Conservation (phyloP, 1,140 invertebrate genomes). For the Ridgeia piscesae region DNA sequence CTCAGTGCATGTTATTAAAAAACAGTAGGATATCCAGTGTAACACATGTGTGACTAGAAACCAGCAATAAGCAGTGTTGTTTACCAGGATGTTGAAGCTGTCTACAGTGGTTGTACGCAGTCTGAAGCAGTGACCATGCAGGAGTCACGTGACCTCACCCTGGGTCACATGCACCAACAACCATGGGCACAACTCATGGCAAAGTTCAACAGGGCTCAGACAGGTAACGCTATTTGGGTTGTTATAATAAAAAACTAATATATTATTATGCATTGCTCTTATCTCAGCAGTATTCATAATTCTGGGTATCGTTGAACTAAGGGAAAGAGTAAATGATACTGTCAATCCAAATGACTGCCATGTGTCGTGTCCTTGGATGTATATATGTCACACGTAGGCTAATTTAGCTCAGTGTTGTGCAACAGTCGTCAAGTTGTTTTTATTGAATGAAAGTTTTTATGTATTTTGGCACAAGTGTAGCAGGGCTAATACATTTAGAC, state of each 20-base stretch:
- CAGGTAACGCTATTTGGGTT: neutral
- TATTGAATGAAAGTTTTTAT: neutral
- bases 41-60: neutral
- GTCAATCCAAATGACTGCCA: no score
- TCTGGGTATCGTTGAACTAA: neutral
- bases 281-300: neutral
- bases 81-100: neutral
- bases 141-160: neutral
- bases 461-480: no score
- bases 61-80: no score
- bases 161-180: neutral
- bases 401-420: neutral
- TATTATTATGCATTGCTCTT: neutral
- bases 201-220: neutral
- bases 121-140: neutral
- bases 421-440: neutral
- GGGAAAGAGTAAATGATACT: no score
- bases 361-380: no score
- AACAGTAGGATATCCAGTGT: neutral
- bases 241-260: neutral
- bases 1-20: no score
- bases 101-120: neutral
- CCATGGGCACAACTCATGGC: neutral
- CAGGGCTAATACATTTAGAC: no score
- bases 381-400: neutral